These are phyloP conservation scores for Ptychobarbus kaznakovi DNA, from an alignment of 2,797 vertebrate genomes.

Conservation along the genomic window DNA sequence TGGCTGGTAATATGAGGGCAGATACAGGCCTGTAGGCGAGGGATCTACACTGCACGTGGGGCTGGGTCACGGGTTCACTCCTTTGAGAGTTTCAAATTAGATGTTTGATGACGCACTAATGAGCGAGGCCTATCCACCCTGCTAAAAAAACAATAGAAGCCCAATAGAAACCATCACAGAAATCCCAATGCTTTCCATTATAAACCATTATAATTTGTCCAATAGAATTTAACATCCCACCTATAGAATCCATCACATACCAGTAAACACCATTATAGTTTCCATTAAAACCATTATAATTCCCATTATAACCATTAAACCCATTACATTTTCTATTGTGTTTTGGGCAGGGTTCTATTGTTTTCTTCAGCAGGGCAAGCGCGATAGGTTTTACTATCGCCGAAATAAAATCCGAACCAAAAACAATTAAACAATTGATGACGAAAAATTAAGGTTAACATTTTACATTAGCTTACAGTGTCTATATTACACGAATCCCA, in stretches of 20 bases:
- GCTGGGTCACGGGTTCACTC: constrained; percentile 50
- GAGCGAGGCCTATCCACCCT: constrained; percentile 38
- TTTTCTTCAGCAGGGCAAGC: no score
- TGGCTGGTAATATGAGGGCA: neutral
- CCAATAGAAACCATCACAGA: no score
- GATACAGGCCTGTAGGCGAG: constrained; percentile 10
- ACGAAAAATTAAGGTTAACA: neutral
- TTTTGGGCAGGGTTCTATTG: no score
- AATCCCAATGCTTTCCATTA: no score
- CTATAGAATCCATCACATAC: no score
- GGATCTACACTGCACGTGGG: constrained; percentile 31
- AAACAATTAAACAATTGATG: neutral
- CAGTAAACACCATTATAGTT: no score
- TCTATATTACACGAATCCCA: neutral
- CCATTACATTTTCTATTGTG: no score
- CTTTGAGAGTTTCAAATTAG: constrained; percentile 42
- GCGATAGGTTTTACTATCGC: neutral
- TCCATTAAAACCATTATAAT: no score
- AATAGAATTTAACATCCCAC: no score
- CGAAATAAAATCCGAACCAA: neutral
- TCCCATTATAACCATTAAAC: no score
- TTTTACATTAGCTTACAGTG: neutral
- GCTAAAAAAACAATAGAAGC: no score
- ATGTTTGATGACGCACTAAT: constrained; percentile 52
- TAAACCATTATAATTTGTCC: no score